phyloP scores from a whole-genome alignment of 1,140 invertebrate species.

The Probaryconus sp. region DNA sequence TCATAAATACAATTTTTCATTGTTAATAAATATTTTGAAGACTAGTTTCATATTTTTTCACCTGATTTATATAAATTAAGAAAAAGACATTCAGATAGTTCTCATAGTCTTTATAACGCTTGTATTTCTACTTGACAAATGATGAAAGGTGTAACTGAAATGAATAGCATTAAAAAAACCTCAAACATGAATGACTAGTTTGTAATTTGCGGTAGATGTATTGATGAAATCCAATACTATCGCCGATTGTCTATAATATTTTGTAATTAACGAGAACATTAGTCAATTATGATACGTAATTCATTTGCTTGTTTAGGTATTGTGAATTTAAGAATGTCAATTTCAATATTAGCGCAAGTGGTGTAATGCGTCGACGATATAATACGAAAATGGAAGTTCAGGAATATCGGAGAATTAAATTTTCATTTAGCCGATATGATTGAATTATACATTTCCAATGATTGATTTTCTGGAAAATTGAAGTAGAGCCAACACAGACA shows the following conservation, averaged over 20 bases:
- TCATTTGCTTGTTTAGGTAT: not conserved
- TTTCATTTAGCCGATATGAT: conserved; percentile 1
- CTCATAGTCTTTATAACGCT: too few relatives aligned
- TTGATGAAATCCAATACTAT: too few relatives aligned
- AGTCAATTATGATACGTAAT: not conserved
- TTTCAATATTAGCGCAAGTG: conserved; percentile 1
- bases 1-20: too few relatives aligned
- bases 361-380: not conserved
- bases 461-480: conserved; percentile 6
- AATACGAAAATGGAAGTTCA: conserved; percentile 4
- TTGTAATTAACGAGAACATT: not conserved
- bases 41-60: too few relatives aligned
- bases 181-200: too few relatives aligned
- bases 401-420: conserved; percentile 7
- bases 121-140: too few relatives aligned
- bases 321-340: not conserved
- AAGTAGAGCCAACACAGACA: not conserved
- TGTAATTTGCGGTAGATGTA: too few relatives aligned
- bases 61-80: too few relatives aligned
- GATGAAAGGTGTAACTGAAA: too few relatives aligned
- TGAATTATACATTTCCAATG: conserved; percentile 5
- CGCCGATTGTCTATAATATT: conserved; percentile 2
- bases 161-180: too few relatives aligned
- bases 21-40: too few relatives aligned
- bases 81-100: too few relatives aligned